Evolutionary conservation across 2,113 vertebrate genomes (phyloP).

Genomic region (Ptychochromis oligacanthus): DNA sequence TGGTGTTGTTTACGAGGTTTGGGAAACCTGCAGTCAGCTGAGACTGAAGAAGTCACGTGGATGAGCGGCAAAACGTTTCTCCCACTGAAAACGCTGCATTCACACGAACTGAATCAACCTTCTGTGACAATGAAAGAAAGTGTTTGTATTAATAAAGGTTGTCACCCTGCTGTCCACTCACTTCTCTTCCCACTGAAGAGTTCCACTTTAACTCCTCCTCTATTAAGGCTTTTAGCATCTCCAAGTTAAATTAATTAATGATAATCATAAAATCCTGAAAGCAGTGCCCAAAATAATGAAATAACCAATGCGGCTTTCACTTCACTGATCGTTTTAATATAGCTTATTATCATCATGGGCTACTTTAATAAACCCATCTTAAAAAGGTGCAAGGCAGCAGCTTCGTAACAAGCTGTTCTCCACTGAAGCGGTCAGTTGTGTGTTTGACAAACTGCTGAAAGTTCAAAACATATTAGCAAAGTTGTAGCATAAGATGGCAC

Average conservation of each 20-base stretch:
- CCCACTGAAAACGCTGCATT: no score
- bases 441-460: rapidly evolving
- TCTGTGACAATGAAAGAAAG: not conserved
- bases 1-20: no score
- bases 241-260: not conserved
- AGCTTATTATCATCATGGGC: not conserved
- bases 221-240: not conserved
- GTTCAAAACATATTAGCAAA: not conserved
- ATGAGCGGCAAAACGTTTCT: no score
- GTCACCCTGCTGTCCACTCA: not conserved
- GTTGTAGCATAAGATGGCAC: not conserved
- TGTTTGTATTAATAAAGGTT: not conserved
- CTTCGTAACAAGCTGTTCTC: not conserved
- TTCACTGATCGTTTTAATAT: not conserved
- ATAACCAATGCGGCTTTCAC: not conserved
- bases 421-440: not conserved
- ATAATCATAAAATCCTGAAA: not conserved
- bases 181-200: not conserved
- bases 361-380: not conserved
- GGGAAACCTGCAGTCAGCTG: no score
- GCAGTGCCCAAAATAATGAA: not conserved
- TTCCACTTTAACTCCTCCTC: not conserved
- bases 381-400: not conserved
- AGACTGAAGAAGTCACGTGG: no score
- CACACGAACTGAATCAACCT: no score